Conservation (phyloP, 1,140 invertebrate species). For the Psilanteris sp. region DNA sequence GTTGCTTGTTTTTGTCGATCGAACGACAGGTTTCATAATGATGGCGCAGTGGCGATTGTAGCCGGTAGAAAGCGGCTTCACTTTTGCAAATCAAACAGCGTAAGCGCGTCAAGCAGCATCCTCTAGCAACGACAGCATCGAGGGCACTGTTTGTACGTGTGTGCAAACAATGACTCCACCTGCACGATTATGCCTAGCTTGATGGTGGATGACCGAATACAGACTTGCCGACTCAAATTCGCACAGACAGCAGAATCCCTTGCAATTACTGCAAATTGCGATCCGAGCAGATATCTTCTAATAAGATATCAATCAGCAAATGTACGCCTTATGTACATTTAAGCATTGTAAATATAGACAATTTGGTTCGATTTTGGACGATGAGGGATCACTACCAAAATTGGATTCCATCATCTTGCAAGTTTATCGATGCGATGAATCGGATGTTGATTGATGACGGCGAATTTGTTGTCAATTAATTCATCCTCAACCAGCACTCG, state of each 20-base stretch:
- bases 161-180: slow-evolving; percentile 74
- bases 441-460: background rate
- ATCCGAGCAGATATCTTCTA: slow-evolving; percentile 32
- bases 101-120: slow-evolving; percentile 61
- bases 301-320: slow-evolving; percentile 56
- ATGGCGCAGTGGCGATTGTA: slow-evolving; percentile 35
- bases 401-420: slow-evolving; percentile 10
- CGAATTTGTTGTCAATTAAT: slow-evolving; percentile 14
- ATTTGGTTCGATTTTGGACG: slow-evolving; percentile 23
- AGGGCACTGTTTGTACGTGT: slow-evolving; percentile 72
- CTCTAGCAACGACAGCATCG: slow-evolving; percentile 60
- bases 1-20: slow-evolving; percentile 52
- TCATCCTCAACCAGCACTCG: background rate
- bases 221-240: slow-evolving; percentile 67
- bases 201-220: slow-evolving; percentile 68
- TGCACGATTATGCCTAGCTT: slow-evolving; percentile 71
- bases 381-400: slow-evolving; percentile 3
- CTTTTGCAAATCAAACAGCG: slow-evolving; percentile 76
- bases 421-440: background rate
- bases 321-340: slow-evolving; percentile 41
- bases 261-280: slow-evolving; percentile 56
- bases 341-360: slow-evolving; percentile 17
- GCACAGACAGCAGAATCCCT: slow-evolving; percentile 48
- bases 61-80: slow-evolving; percentile 66
- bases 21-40: slow-evolving; percentile 49